Percentiles rank a stretch among this genome's conserved stretches.
phyloP scores from a whole-genome alignment of 1,140 invertebrate species.

The Polyergus mexicanus region DNA sequence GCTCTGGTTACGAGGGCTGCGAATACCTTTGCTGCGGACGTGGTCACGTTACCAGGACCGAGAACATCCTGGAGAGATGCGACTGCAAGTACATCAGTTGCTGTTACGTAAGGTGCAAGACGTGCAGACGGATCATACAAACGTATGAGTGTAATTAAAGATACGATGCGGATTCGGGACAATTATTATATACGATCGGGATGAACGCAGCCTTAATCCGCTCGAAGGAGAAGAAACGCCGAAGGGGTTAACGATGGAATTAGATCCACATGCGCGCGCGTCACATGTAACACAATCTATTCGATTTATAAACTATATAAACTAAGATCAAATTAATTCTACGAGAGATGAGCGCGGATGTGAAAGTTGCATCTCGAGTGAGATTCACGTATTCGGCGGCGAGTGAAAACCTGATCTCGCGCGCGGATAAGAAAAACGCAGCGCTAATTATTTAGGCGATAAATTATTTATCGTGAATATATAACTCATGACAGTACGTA shows the following conservation, averaged over 20 bases:
- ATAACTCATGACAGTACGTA: conserved; percentile 40
- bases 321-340: conserved; percentile 8
- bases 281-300: background rate
- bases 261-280: background rate
- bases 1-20: conserved; percentile 92
- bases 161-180: background rate
- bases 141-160: conserved; percentile 91
- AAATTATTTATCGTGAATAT: conserved; percentile 56
- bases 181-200: background rate
- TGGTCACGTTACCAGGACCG: conserved; percentile 91
- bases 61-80: conserved; percentile 91
- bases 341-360: background rate
- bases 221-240: background rate
- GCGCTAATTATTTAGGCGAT: conserved; percentile 45
- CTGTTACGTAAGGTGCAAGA: conserved; percentile 96
- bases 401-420: conserved; percentile 2
- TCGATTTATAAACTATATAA: conserved; percentile 4
- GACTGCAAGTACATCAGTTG: conserved; percentile 97
- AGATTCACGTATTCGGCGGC: background rate
- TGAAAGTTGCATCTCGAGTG: background rate
- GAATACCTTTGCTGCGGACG: conserved; percentile 95
- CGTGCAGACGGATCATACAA: conserved; percentile 90
- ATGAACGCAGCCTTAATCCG: background rate
- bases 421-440: background rate
- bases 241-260: background rate